Base-by-base conservation (phyloP, 23 tunicate genomes). In the Ascidia mentula region DNA sequence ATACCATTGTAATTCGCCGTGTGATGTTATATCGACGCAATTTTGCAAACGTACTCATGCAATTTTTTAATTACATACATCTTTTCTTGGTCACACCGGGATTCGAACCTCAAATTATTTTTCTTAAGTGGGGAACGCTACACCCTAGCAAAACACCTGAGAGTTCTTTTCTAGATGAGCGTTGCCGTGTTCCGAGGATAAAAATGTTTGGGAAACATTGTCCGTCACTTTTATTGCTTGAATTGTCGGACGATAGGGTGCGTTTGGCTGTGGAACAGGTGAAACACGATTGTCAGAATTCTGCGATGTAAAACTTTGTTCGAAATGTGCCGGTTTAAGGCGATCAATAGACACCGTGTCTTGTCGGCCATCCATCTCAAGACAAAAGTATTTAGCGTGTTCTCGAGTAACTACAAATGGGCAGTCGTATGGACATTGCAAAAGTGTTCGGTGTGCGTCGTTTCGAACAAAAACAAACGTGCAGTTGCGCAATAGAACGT, bases 321-420 rank as follows among this genome's bases (percentile, higher is more conserved):
- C 7, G 24, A 53, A 20, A 53, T 53, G 13, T 20, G 86, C 79
- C 36, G 79, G 86, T 37, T 82, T 82, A 1, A 82, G 35, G 20
- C 86, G 72, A 33, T 73, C 86, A n/a, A 73, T 73, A 6, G 65
- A 81, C 32, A 81, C 85, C 26, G 37, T 70, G 38, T 81, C 77
- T 31, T 32, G 77, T 70, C 72, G 37, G 1, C 46, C 46, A 18
- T 73, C 46, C 20, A 82, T 34, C 18, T 73, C 76, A 18, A 84
- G 40, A 17, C 34, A 34, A 69, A 76, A 34, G n/a, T 77, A 40
- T 69, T 77, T 84, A 32, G 65, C 77, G 12, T 75, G 32, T 31
- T 81, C 34, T 28, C 37, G 18, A 34, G 65, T 22, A 31, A 84
- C 69, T 7, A 24, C 17, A 60, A 5, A 84, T 33, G 88, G 88